A percentile compares a stretch with the other conserved stretches of the same genome.
phyloP scores from a whole-genome alignment of 2,113 vertebrate species.

The Hypanus sabinus region DNA sequence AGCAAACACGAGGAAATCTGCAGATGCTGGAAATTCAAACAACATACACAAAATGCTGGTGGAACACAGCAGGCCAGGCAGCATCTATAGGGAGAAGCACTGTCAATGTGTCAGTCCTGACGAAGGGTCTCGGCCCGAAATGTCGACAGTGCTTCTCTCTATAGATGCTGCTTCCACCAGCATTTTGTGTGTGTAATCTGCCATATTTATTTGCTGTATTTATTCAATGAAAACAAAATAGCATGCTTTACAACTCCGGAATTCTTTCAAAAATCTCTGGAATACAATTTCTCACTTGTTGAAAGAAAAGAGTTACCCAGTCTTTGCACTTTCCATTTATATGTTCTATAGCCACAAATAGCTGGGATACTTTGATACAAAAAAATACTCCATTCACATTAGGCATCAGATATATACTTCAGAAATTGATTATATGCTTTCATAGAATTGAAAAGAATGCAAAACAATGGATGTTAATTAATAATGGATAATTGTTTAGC shows the following conservation, averaged over 20 bases:
- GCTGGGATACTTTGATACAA: background rate
- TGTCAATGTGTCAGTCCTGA: too few relatives aligned
- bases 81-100: too few relatives aligned
- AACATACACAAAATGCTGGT: too few relatives aligned
- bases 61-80: too few relatives aligned
- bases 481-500: background rate
- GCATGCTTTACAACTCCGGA: background rate
- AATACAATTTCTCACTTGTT: constrained; percentile 1
- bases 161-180: too few relatives aligned
- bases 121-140: too few relatives aligned
- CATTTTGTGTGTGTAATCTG: too few relatives aligned
- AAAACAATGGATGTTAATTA: background rate
- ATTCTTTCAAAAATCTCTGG: background rate
- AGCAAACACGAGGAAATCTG: too few relatives aligned
- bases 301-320: background rate
- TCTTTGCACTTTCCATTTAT: background rate
- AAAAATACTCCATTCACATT: background rate
- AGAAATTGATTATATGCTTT: background rate
- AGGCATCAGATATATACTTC: background rate
- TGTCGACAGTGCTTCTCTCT: too few relatives aligned
- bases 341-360: background rate
- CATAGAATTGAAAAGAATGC: background rate
- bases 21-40: too few relatives aligned
- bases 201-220: background rate
- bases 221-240: background rate